Conservation (phyloP, 2,888 invertebrate species). For the Morpho helenor region DNA sequence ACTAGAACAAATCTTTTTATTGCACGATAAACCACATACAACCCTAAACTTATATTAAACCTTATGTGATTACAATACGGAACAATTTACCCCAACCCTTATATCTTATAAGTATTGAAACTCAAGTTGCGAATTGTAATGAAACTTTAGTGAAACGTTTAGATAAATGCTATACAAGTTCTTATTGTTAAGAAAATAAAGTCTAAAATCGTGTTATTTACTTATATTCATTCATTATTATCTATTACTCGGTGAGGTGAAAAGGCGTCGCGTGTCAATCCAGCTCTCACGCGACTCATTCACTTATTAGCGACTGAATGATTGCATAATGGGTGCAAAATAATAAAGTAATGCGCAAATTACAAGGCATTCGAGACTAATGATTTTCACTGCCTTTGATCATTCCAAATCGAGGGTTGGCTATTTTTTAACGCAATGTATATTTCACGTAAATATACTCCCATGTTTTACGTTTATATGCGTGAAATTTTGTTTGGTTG, state of each 20-base stretch:
- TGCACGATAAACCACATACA: conserved; percentile 18
- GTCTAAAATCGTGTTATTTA: conserved; percentile 7
- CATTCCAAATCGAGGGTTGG: conserved; percentile 15
- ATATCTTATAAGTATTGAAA: not conserved
- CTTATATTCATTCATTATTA: not conserved
- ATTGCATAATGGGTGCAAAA: conserved; percentile 29
- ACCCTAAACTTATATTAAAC: not conserved
- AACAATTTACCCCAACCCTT: conserved; percentile 9
- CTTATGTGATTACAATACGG: conserved; percentile 9
- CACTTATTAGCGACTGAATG: conserved; percentile 31
- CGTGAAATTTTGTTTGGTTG: too few relatives aligned
- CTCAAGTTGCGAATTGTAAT: conserved; percentile 9
- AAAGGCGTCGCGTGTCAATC: conserved; percentile 36
- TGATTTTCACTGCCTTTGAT: conserved; percentile 28
- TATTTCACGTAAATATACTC: too few relatives aligned
- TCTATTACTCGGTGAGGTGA: conserved; percentile 30
- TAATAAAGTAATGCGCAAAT: conserved; percentile 35
- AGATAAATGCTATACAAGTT: not conserved
- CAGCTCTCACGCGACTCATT: conserved; percentile 36
- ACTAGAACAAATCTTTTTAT: conserved; percentile 28
- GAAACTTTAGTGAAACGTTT: not conserved
- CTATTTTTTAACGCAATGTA: too few relatives aligned
- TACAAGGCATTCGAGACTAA: conserved; percentile 27
- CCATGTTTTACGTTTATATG: too few relatives aligned
- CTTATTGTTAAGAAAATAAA: conserved; percentile 5